phyloP scores from a whole-genome alignment of 2,888 invertebrate genomes.

The Parnassius glacialis region DNA sequence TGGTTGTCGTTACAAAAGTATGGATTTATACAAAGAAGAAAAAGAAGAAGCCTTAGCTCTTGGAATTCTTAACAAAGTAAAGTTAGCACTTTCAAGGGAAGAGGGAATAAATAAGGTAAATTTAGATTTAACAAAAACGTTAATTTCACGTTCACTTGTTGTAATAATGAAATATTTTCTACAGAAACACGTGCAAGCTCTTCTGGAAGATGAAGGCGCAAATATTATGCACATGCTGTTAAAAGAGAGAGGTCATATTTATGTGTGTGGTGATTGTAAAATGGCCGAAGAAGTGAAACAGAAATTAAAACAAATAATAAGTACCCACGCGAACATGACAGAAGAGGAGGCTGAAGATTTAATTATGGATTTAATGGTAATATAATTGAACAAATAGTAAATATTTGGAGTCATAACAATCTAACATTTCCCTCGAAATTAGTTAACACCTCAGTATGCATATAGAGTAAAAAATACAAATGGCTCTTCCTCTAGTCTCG shows the following conservation, averaged over 20 bases:
- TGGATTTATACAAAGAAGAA: conserved; percentile 92
- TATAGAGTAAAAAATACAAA: too few relatives aligned
- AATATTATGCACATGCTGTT: conserved; percentile 88
- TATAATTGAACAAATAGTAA: background rate
- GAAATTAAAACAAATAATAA: conserved; percentile 89
- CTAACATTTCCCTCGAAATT: too few relatives aligned
- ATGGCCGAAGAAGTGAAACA: conserved; percentile 98
- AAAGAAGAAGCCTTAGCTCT: conserved; percentile 85
- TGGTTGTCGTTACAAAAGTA: conserved; percentile 89
- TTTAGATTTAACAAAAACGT: conserved; percentile 20
- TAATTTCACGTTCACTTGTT: background rate
- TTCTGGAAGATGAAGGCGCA: conserved; percentile 88
- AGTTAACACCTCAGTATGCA: too few relatives aligned
- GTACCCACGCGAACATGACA: conserved; percentile 83
- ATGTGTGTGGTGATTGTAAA: conserved; percentile 97
- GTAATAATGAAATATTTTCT: background rate
- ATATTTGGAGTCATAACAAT: too few relatives aligned
- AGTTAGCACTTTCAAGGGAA: conserved; percentile 91
- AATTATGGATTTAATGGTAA: conserved; percentile 91
- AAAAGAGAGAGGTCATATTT: conserved; percentile 92
- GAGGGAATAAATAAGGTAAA: conserved; percentile 86
- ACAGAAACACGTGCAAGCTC: conserved; percentile 95
- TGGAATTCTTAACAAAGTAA: conserved; percentile 86
- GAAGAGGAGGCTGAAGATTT: conserved; percentile 90
- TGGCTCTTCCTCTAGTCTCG: too few relatives aligned